Percentiles rank a stretch among this genome's conserved stretches.
phyloP scores from a whole-genome alignment of 2,888 invertebrate species.

The Cosmopolites sordidus region DNA sequence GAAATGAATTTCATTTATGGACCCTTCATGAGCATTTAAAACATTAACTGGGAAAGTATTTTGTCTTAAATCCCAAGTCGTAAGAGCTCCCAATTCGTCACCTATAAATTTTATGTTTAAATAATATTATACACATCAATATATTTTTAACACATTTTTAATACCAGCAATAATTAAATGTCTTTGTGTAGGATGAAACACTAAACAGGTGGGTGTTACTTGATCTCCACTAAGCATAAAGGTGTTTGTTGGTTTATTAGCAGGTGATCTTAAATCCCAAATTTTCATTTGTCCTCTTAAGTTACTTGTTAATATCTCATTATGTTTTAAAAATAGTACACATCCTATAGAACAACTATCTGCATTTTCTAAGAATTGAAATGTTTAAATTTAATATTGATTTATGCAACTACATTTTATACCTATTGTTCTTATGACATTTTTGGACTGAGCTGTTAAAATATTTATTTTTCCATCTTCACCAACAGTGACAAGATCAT shows the following conservation, averaged over 20 bases:
- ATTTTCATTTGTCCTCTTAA: conserved; percentile 86
- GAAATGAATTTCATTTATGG: conserved; percentile 82
- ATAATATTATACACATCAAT: background rate
- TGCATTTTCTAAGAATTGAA: conserved; percentile 55
- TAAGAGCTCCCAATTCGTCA: conserved; percentile 57
- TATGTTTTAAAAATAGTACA: conserved; percentile 67
- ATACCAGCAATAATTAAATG: conserved; percentile 81
- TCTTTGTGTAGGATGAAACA: conserved; percentile 81
- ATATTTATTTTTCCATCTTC: conserved; percentile 74
- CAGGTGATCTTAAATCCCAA: conserved; percentile 71
- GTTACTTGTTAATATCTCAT: conserved; percentile 78
- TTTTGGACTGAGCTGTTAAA: conserved; percentile 51
- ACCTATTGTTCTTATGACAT: conserved; percentile 54
- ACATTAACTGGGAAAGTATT: conserved; percentile 78
- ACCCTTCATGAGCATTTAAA: conserved; percentile 69
- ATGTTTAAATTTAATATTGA: background rate
- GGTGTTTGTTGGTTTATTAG: conserved; percentile 61
- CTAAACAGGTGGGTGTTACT: conserved; percentile 69
- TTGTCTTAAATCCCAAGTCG: conserved; percentile 86
- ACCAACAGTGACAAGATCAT: conserved; percentile 75
- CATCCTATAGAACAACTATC: conserved; percentile 80
- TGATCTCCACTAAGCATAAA: conserved; percentile 73
- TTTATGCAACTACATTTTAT: no score
- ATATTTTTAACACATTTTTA: conserved; percentile 52
- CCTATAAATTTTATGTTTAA: conserved; percentile 4